phyloP scores from a whole-genome alignment of 30 jellyfish, hydroid and myxozoan genomes.

The Hydractinia echinata region DNA sequence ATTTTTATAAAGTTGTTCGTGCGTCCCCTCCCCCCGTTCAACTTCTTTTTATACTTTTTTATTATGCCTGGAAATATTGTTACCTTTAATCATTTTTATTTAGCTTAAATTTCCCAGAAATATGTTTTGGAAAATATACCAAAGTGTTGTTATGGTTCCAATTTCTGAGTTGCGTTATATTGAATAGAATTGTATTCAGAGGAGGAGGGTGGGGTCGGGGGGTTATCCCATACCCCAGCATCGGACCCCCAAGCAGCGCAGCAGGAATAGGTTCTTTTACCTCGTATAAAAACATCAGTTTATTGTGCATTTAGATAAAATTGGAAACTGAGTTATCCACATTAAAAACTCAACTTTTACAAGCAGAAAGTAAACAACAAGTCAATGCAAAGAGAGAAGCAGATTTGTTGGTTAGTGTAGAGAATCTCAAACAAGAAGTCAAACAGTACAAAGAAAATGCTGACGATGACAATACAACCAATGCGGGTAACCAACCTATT shows the following conservation, averaged over 20 bases:
- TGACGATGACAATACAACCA: slow-evolving; percentile 8
- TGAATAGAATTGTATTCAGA: too few species aligned
- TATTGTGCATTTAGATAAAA: neutral
- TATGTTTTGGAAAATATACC: too few species aligned
- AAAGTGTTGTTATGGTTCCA: too few species aligned
- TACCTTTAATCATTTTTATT: too few species aligned
- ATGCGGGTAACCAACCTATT: neutral
- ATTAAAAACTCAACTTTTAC: slow-evolving; percentile 22
- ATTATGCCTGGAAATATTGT: too few species aligned
- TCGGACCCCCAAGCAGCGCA: neutral
- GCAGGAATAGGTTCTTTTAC: neutral
- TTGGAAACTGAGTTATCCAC: slow-evolving; percentile 12
- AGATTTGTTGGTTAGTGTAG: neutral
- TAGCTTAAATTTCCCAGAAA: too few species aligned
- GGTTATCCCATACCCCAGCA: too few species aligned
- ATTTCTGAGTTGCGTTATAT: too few species aligned
- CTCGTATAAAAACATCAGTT: neutral
- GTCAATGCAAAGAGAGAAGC: neutral
- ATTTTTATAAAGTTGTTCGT: too few species aligned
- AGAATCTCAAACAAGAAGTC: slow-evolving; percentile 3
- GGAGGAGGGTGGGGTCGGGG: too few species aligned
- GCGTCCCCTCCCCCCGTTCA: too few species aligned
- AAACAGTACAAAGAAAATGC: slow-evolving; percentile 6
- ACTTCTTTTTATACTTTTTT: too few species aligned
- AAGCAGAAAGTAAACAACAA: slow-evolving; percentile 3